Evolutionary conservation across 2,113 vertebrate genomes (phyloP).

Genomic region (Grammomys surdaster): DNA sequence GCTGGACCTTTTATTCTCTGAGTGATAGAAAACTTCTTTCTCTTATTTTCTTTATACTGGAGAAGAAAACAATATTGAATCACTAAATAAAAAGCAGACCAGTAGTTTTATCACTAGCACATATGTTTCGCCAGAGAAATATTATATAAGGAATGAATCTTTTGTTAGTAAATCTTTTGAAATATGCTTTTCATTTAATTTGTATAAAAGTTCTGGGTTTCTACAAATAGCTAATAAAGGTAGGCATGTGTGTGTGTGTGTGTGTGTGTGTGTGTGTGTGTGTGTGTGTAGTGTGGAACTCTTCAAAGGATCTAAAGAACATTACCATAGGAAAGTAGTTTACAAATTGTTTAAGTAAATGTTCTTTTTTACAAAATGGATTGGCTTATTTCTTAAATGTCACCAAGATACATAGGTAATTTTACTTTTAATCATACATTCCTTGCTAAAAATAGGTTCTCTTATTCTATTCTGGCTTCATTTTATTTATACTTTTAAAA

Average conservation of each 20-base stretch:
- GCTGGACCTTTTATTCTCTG: not conserved
- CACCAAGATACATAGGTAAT: not conserved
- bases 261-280: not conserved
- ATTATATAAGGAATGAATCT: not conserved
- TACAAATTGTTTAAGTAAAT: not conserved
- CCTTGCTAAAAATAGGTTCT: not conserved
- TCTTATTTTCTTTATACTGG: not conserved
- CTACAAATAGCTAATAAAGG: not conserved
- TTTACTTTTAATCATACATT: not conserved
- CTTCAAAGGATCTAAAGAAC: not conserved
- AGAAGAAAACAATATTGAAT: conserved; percentile 52
- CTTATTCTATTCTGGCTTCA: not conserved
- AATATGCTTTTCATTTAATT: not conserved
- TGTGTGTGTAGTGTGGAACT: not conserved
- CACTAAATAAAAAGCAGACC: not conserved
- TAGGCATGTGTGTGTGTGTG: too few species aligned
- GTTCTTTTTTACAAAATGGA: not conserved
- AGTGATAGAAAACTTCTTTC: not conserved
- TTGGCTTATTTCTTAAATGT: not conserved
- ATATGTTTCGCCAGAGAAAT: conserved; percentile 25
- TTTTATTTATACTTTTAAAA: conserved; percentile 34
- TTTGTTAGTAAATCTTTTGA: conserved; percentile 1
- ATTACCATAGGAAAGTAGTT: not conserved
- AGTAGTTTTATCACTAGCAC: conserved; percentile 6
- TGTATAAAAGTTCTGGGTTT: not conserved